Conservation (phyloP, 2,888 invertebrate genomes). For the Psococerastis gibbosa region DNA sequence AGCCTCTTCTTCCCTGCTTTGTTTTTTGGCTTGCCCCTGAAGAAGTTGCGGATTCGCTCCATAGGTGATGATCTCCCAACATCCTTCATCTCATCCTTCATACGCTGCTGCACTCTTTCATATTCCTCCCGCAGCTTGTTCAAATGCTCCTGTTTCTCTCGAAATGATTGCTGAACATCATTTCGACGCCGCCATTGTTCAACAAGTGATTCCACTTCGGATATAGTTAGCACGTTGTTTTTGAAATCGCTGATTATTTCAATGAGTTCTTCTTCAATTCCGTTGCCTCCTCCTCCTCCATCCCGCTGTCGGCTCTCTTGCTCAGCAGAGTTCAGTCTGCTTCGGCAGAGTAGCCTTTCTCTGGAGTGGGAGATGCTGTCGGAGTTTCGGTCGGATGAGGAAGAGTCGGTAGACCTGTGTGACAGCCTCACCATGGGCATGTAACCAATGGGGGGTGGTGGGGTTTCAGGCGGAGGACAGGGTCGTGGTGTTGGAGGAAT, state of each 20-base stretch:
- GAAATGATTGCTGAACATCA: conserved; percentile 68
- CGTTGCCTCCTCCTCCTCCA: conserved; percentile 1
- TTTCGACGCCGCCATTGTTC: conserved; percentile 74
- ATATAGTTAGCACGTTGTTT: conserved; percentile 68
- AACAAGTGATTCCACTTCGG: conserved; percentile 67
- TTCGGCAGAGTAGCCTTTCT: background rate
- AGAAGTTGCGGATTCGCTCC: conserved; percentile 56
- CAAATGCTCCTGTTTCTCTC: conserved; percentile 59
- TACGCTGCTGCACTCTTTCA: conserved; percentile 58
- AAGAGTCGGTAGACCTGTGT: no score
- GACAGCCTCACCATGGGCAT: no score
- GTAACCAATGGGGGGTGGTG: conserved; percentile 13
- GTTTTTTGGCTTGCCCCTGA: conserved; percentile 34
- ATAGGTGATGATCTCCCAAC: conserved; percentile 49
- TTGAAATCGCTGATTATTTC: conserved; percentile 80
- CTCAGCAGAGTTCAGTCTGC: conserved; percentile 1
- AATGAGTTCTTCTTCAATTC: conserved; percentile 51
- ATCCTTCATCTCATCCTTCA: conserved; percentile 48
- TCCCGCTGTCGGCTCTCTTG: background rate
- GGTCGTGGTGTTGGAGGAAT: conserved; percentile 31
- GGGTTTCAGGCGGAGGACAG: conserved; percentile 22
- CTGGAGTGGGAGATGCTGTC: conserved; percentile 9
- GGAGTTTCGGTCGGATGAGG: conserved; percentile 7
- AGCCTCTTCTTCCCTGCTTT: conserved; percentile 12
- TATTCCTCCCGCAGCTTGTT: conserved; percentile 63